These are phyloP conservation scores for Meiosimyza decipiens DNA, from an alignment of 2,888 invertebrate species.

Conservation along the genomic window DNA sequence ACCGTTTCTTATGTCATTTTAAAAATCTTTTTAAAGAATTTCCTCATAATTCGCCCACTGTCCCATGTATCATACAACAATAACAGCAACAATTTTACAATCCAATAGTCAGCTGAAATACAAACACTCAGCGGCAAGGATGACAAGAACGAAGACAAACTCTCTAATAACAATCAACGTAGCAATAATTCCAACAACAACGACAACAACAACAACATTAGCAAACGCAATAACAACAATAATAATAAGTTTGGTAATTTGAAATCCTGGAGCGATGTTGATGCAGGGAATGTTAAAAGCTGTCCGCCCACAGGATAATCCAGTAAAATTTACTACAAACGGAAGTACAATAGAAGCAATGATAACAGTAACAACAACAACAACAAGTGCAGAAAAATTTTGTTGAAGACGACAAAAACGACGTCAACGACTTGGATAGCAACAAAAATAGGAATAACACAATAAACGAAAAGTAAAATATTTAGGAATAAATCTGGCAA, in stretches of 20 bases:
- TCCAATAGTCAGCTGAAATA: too few relatives aligned
- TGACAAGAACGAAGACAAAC: too few relatives aligned
- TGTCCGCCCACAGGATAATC: slow-evolving; percentile 55
- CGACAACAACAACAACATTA: slow-evolving; percentile 7
- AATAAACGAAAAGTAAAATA: slow-evolving; percentile 33
- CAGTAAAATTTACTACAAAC: slow-evolving; percentile 61
- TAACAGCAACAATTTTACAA: too few relatives aligned
- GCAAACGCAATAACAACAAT: not conserved
- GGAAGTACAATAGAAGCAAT: slow-evolving; percentile 58
- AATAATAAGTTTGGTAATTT: not conserved
- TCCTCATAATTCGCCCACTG: too few relatives aligned
- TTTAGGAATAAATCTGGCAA: slow-evolving; percentile 24
- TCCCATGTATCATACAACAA: too few relatives aligned
- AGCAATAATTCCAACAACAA: slow-evolving; percentile 9
- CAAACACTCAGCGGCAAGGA: too few relatives aligned
- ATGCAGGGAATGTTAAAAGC: not conserved
- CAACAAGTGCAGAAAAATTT: not conserved
- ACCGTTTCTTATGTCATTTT: too few relatives aligned
- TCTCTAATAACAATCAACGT: not conserved
- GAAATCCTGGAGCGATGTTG: not conserved
- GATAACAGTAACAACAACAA: slow-evolving; percentile 47
- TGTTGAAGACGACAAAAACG: not conserved
- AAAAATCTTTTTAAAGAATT: too few relatives aligned
- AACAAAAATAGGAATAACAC: slow-evolving; percentile 14
- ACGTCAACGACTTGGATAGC: not conserved